Evolutionary conservation across 92 coral and sea anemone species (phyloP), one percentile per base, ranked within the genome.

Genomic region (Zoanthus sansibaricus): DNA sequence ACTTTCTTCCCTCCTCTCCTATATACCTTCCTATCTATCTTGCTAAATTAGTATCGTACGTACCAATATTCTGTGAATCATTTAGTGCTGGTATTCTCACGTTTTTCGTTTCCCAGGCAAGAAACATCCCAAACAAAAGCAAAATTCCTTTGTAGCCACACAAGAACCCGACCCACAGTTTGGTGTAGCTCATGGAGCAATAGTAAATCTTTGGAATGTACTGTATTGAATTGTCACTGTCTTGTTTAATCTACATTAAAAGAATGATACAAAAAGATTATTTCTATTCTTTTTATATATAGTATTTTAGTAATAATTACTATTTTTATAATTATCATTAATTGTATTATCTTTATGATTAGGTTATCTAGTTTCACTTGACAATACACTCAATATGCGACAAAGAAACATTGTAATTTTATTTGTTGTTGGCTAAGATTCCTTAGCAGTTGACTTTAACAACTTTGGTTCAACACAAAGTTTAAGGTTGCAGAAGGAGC

Each of bases 101-200:
- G 20, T 37, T 55, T 80, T 74, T 80, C 8, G 85, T 80, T 25
- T 80, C 85, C 85, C 85, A 80, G 11, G 85, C 85, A 21, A 80
- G 61, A 58, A 80, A 80, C 85, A 80, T 80, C 21, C 85, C 85
- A 66, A 80, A 80, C 16, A 80, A 47, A 64, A 80, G 85, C 58
- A 80, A 13, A 52, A 80, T 70, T 15, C 85, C 85, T 69, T 80
- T 80, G 85, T 80, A 80, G 0, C 85, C 85, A 80, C 75, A 64
- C 14, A 64, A 15, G 72, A 80, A 13, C 18, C 74, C 85, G 32
- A 80, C 73, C 85, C 85, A 80, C 62, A 80, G 10, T 1, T 12
- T n/a, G 13, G 75, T 80, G 64, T 66, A 64, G n/a, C 62, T 66
- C 75, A 80, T 80, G 75, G 75, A 21, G 58, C 85, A 80, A 12